Evolutionary conservation across 2,113 vertebrate species (phyloP).

Genomic region (Numenius arquata): DNA sequence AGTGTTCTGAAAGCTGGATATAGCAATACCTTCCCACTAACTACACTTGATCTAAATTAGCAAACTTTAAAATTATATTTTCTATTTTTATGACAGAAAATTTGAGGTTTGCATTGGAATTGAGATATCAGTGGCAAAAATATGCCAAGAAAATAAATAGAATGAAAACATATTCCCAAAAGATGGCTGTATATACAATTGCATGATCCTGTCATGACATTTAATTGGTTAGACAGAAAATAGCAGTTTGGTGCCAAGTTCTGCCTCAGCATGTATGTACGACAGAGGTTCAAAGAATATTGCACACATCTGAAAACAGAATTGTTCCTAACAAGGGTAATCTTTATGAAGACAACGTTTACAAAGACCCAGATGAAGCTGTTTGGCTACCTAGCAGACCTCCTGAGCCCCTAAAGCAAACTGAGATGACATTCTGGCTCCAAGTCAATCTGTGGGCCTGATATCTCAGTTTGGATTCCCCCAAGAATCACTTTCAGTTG

Average conservation of each 20-base stretch:
- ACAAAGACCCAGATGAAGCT: background rate
- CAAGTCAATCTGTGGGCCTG: background rate
- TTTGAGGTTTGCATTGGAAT: background rate
- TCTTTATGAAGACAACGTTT: background rate
- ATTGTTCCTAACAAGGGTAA: background rate
- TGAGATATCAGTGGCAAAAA: background rate
- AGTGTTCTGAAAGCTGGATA: background rate
- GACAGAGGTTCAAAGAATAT: background rate
- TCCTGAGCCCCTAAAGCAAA: background rate
- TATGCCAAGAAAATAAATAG: background rate
- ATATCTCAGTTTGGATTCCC: background rate
- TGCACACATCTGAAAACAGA: background rate
- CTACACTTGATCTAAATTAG: background rate
- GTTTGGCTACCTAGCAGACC: background rate
- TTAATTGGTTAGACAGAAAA: background rate
- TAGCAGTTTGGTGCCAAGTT: background rate
- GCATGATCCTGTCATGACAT: background rate
- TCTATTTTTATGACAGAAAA: background rate
- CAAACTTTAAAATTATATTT: background rate
- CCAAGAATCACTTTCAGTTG: background rate
- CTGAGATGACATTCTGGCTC: background rate
- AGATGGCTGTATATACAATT: background rate
- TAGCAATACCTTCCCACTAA: background rate
- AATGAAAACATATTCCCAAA: background rate
- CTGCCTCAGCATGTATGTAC: background rate